Evolutionary conservation across 1,140 invertebrate species (phyloP), one percentile per base, ranked within the genome.

Genomic region (Camponotus vicinus): DNA sequence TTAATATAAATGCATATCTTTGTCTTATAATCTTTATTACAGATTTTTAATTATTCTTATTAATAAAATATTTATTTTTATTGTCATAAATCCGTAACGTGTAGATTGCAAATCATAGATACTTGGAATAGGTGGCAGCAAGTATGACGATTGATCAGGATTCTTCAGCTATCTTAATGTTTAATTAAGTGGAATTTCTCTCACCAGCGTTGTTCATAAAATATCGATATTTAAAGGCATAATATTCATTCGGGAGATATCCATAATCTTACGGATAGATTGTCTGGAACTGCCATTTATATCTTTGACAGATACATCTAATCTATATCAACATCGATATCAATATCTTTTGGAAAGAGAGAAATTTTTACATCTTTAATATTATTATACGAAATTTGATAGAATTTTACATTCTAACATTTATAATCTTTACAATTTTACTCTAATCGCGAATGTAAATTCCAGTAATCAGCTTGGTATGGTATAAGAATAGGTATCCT

Each of bases 381-480:
- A 52, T 52, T 49, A 49, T 49, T 52, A 52, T 52, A 52, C 45
- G 11, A 49, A 13, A 49, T 52, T 13, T 15, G 0, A 49, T 45
- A 13, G 11, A 49, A 49, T 57, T 57, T 57, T 55, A 55, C 52
- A n/a, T 55, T 55, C n/a, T 18, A 69, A 32, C n/a, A 69, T 69
- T 27, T 69, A 52, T 21, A 70, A 6, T 45, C 6, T 70, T 27
- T 61, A 61, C 42, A 70, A 7, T 13, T 52, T 52, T 34, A 18
- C 9, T 52, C 9, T 5, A 42, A 27, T 71, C 67, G 88, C 67
- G 88, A 90, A 93, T 93, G 93, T 92, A 92, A 92, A 93, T 94
- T 93, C 90, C 92, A 9, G 42, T 94, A 94, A 94, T 94, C 93
- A 90, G 90, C 90, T 79, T 80, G 70, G 75, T 52, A 49, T 67